A percentile compares a stretch with the other conserved stretches of the same genome.
Conservation (phyloP, 2,797 vertebrate genomes). For the Pteropus rufus region DNA sequence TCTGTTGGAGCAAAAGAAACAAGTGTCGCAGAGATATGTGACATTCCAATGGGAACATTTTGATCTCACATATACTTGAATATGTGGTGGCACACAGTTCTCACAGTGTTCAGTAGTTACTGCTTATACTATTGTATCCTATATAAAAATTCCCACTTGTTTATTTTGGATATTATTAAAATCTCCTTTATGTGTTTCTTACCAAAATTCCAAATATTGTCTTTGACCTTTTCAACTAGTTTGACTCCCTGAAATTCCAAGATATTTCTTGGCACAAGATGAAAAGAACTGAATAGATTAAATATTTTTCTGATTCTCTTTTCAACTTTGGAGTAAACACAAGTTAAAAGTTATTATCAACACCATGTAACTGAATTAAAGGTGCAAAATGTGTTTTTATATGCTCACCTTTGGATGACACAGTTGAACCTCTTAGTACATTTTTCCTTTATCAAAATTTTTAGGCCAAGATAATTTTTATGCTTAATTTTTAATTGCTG, state of each 20-base stretch:
- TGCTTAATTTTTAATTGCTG: constrained; percentile 50
- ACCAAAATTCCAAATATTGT: constrained; percentile 39
- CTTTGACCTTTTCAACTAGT: constrained; percentile 65
- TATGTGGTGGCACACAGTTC: background rate
- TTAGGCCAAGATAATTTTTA: background rate
- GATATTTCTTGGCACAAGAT: constrained; percentile 45
- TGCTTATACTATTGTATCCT: background rate
- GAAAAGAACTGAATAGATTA: constrained; percentile 54
- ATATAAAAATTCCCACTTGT: constrained; percentile 4
- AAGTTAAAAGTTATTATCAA: constrained; percentile 54
- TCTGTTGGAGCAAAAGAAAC: background rate
- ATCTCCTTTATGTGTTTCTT: constrained; percentile 54
- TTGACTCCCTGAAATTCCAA: constrained; percentile 51
- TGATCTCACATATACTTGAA: background rate
- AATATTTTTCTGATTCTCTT: constrained; percentile 59
- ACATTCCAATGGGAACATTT: background rate
- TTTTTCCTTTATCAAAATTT: constrained; percentile 40
- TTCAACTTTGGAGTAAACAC: constrained; percentile 53
- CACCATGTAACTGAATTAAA: background rate
- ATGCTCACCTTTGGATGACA: background rate
- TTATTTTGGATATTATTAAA: constrained; percentile 50
- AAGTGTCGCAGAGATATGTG: background rate
- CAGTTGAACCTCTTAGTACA: background rate
- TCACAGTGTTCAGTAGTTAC: background rate
- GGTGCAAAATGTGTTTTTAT: constrained; percentile 7